A percentile compares a stretch with the other conserved stretches of the same genome.
phyloP scores from a whole-genome alignment of 1,140 invertebrate species.

The Diabrotica undecimpunctata region DNA sequence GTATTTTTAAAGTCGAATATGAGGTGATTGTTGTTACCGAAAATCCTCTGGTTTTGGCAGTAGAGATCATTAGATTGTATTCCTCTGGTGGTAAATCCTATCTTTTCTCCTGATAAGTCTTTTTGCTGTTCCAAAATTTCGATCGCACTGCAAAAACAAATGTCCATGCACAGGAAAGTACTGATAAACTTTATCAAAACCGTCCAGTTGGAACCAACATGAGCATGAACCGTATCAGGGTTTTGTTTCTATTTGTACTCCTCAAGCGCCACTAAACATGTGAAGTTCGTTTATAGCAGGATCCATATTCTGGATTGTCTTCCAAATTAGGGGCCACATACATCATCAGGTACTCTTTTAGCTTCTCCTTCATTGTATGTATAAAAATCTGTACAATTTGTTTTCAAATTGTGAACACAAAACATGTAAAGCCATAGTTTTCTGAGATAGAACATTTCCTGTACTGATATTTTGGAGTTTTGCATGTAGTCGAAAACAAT shows the following conservation, averaged over 20 bases:
- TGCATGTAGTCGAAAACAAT: slow-evolving; percentile 15
- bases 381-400: slow-evolving; percentile 4
- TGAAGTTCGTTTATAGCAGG: too few relatives aligned
- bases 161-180: slow-evolving; percentile 15
- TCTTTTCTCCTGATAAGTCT: too few relatives aligned
- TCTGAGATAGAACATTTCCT: slow-evolving; percentile 13
- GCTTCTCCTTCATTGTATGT: slow-evolving; percentile 11
- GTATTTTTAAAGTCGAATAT: too few relatives aligned
- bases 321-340: neutral
- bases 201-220: neutral
- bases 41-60: too few relatives aligned
- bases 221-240: too few relatives aligned
- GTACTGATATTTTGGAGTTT: slow-evolving; percentile 9
- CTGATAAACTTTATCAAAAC: slow-evolving; percentile 4
- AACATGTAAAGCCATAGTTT: slow-evolving; percentile 14
- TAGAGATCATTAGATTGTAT: too few relatives aligned
- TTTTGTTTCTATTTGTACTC: too few relatives aligned
- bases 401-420: slow-evolving; percentile 10
- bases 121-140: too few relatives aligned
- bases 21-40: too few relatives aligned
- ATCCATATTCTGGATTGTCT: neutral
- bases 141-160: too few relatives aligned
- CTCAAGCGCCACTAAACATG: too few relatives aligned
- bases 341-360: slow-evolving; percentile 2
- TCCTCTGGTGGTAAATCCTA: too few relatives aligned